phyloP scores from a whole-genome alignment of 1,140 invertebrate species.

The Lasaia peninsularis region DNA sequence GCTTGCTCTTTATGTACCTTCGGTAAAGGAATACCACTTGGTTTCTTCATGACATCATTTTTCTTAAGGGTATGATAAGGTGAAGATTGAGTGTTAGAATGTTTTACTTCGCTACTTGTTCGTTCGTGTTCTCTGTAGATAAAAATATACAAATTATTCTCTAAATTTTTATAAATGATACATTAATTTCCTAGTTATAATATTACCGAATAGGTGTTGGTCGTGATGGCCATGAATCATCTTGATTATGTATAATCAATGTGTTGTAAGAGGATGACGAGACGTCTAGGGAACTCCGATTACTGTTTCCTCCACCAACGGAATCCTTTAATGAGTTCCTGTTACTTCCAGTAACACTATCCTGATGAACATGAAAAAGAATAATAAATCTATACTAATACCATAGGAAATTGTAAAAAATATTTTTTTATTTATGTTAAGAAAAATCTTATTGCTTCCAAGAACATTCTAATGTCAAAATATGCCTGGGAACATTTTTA shows the following conservation, averaged over 20 bases:
- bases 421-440: too few species aligned
- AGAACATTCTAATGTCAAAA: too few species aligned
- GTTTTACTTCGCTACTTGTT: conserved; percentile 69
- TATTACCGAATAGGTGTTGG: conserved; percentile 65
- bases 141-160: background rate
- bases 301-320: conserved; percentile 82
- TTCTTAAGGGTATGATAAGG: conserved; percentile 71
- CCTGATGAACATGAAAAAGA: conserved; percentile 39
- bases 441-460: too few species aligned
- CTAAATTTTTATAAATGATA: background rate
- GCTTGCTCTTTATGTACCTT: conserved; percentile 63
- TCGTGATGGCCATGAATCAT: conserved; percentile 81
- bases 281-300: conserved; percentile 85
- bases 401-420: background rate
- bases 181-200: conserved; percentile 3
- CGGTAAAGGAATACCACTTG: conserved; percentile 70
- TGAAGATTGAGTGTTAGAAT: conserved; percentile 65
- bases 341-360: conserved; percentile 78
- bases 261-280: conserved; percentile 89
- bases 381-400: too few species aligned
- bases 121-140: conserved; percentile 61
- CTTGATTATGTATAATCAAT: conserved; percentile 86
- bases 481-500: too few species aligned
- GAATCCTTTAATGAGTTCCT: conserved; percentile 85
- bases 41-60: conserved; percentile 56